These are phyloP conservation scores for Polyommatus icarus DNA, from an alignment of 2,888 invertebrate species.

Conservation along the genomic window DNA sequence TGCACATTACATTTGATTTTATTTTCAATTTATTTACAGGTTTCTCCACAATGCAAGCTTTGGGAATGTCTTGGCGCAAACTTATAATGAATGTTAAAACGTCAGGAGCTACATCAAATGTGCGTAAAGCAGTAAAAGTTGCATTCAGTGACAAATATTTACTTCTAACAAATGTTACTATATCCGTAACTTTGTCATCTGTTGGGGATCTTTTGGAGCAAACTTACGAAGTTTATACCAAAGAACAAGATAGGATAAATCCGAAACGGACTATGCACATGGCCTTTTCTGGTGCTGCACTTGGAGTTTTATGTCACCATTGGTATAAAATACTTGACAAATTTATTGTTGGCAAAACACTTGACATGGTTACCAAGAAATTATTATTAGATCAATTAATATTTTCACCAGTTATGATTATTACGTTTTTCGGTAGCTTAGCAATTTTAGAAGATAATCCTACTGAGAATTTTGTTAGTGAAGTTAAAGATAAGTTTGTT, in stretches of 20 bases:
- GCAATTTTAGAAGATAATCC: constrained; percentile 86
- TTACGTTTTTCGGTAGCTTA: constrained; percentile 89
- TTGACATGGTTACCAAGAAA: constrained; percentile 87
- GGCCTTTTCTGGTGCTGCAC: constrained; percentile 88
- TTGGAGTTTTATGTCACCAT: constrained; percentile 91
- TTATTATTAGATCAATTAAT: constrained; percentile 91
- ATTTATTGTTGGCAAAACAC: constrained; percentile 85
- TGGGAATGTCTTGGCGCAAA: constrained; percentile 61
- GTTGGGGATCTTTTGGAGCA: constrained; percentile 92
- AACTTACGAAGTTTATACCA: constrained; percentile 86
- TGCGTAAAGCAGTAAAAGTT: constrained; percentile 55
- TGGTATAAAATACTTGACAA: constrained; percentile 93
- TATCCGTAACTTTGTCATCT: constrained; percentile 88
- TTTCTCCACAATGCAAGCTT: constrained; percentile 54
- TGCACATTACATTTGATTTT: not conserved
- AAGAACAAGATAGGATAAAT: constrained; percentile 82
- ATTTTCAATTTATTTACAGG: not conserved
- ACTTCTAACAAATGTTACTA: constrained; percentile 89
- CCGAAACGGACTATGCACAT: constrained; percentile 86
- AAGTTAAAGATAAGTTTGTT: constrained; percentile 87
- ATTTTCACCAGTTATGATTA: constrained; percentile 91
- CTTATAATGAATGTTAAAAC: constrained; percentile 53
- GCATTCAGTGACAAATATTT: constrained; percentile 86
- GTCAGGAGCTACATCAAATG: constrained; percentile 46
- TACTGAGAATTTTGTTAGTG: constrained; percentile 82